Percentiles rank a stretch among this genome's conserved stretches.
Conservation (phyloP, 2,113 vertebrate genomes). For the Thamnaconus septentrionalis region DNA sequence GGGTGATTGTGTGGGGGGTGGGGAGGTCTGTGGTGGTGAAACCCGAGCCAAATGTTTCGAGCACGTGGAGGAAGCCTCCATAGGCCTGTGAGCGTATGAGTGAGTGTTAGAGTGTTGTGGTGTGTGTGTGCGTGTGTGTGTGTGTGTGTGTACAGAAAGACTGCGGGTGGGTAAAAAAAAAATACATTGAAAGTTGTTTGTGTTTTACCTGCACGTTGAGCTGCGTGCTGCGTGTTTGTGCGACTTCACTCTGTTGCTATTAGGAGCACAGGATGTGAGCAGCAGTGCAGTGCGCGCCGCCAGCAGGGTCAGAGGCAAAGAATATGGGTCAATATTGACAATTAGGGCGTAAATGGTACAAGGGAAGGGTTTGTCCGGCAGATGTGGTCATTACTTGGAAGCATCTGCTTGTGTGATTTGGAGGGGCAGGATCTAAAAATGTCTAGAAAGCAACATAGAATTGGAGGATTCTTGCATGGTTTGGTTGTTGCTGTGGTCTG, state of each 20-base stretch:
- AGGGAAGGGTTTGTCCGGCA: conserved; percentile 2
- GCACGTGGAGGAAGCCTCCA: conserved; percentile 22
- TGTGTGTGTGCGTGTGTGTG: neutral
- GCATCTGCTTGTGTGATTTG: conserved; percentile 1
- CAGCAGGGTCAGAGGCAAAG: conserved; percentile 18
- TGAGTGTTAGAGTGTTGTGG: neutral
- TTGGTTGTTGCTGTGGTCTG: too few relatives aligned
- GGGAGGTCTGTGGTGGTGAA: conserved; percentile 37
- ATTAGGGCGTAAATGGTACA: conserved; percentile 25
- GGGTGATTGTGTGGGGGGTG: conserved; percentile 13
- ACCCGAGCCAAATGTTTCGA: conserved; percentile 44
- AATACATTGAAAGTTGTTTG: too few relatives aligned
- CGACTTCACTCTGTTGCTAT: neutral
- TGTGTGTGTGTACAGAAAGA: neutral
- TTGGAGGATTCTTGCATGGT: too few relatives aligned
- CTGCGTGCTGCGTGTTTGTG: conserved; percentile 1
- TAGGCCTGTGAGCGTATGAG: neutral
- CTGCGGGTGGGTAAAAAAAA: neutral
- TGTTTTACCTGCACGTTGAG: neutral
- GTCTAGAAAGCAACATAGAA: too few relatives aligned
- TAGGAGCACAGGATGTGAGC: conserved; percentile 13
- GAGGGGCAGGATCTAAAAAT: too few relatives aligned
- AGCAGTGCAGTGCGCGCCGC: conserved; percentile 19
- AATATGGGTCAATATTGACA: conserved; percentile 59
- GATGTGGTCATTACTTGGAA: neutral